Base-by-base conservation (phyloP, 2,797 vertebrate species). In the Onychomys arenicola region DNA sequence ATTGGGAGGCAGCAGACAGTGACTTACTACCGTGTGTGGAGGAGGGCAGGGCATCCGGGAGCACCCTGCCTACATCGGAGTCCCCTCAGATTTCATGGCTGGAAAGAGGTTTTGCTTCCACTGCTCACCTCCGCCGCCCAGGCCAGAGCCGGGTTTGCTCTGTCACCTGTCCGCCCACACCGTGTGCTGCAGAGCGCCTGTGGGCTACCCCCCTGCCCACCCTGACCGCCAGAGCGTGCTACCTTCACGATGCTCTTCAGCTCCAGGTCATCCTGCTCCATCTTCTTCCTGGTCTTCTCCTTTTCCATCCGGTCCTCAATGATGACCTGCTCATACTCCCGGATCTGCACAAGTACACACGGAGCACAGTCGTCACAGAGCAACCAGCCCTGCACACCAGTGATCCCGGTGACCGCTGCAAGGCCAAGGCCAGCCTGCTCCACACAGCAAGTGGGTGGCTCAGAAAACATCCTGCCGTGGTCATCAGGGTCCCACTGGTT, bases 291-390 rank as follows among this genome's bases (percentile, higher is more conserved):
- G 34, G 96, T 97, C 16, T 91, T 96, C 93, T 99, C 98, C 98
- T 99, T 99, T 93, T 99, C 99, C 84, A 98, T 69, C 49, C 99
- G 98, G 97, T 99, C 99, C 83, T 99, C 99, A n/a, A 98, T 98
- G 89, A 99, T 99, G 83, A 99, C 98, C 96, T 98, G 98, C 95
- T 99, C 99, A 27, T 98, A 99, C 5, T 97, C 97, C 89, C 94
- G 97, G 97, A 99, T 99, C 99, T 99, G 98, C 78, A 98, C 73
- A 91, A 92, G 19, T 34, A 94, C 77, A 96, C 83, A 90, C 55
- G 21, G 37, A 25, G 80, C 82, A 49, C n/a, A 25, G 19, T 65
- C 55, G 32, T 34, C n/a, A 27, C 52, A 23, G 52, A 57, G 76
- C 57, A 81, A 5, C 46, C 82, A 96, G 73, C 23, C 46, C 25